Base-by-base conservation (phyloP, 2,888 invertebrate genomes). In the Scaptomyza tumidula region DNA sequence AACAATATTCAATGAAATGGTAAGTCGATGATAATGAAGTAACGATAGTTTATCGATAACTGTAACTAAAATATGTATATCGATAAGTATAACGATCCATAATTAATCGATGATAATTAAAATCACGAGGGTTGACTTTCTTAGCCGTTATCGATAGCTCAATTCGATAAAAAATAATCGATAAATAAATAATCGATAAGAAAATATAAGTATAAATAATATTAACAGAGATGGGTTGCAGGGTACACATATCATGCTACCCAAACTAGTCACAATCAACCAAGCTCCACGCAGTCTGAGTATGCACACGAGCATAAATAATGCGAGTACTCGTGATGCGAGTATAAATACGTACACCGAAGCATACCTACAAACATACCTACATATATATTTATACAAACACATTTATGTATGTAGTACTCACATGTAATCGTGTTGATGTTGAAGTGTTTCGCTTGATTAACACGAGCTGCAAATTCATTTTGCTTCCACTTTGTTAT, bases 381-480 rank as follows among this genome's bases (percentile, higher is more conserved):
- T 16, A 43, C 19, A 19, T 6, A 44, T 6, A 13, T 7, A 39
- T 9, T 1, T 7, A 10, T 6, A 43, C 2, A 43, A 24, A 43
- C 19, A 19, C 19, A 19, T 19, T 1, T 16, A 16, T 19, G 4
- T 43, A 14, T 29, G 29, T 31, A 33, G 11, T 10, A 63, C 45
- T 49, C 16, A 16, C 39, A n/a, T 58, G 74, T 39, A 27, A 56
- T 55, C 55, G 73, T 66, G 65, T 60, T 52, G 16, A 43, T 74
- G 77, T 63, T 24, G 52, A 39, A 76, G 73, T 80, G 72, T 68
- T 69, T 84, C 71, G 72, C 75, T 83, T 83, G 89, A 88, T 83
- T 83, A 86, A 81, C 74, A 86, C 87, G 85, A 81, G 82, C 88
- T 82, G 84, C 88, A 89, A 87, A 85, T 89, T 89, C 88, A 84